phyloP scores from a whole-genome alignment of 2,797 vertebrate species.

The Sebastolobus altivelis region DNA sequence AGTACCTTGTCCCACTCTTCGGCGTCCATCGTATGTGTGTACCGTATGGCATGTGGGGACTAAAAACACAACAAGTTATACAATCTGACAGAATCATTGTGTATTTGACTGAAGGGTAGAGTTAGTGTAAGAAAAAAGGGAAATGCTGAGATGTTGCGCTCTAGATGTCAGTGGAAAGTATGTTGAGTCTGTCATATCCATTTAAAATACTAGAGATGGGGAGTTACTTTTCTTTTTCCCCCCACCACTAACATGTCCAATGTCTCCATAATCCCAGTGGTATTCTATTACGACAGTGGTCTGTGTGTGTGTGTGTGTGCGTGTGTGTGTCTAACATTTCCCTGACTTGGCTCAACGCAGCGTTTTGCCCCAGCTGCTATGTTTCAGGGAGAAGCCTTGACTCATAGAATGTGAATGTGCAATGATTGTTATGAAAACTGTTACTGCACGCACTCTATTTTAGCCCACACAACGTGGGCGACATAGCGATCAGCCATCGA shows the following conservation, averaged over 20 bases:
- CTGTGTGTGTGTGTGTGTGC: constrained; percentile 34
- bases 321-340: constrained; percentile 41
- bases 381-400: constrained; percentile 52
- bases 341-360: constrained; percentile 40
- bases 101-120: constrained; percentile 38
- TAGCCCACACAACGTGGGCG: constrained; percentile 33
- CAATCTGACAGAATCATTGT: constrained; percentile 61
- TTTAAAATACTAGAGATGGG: constrained; percentile 39
- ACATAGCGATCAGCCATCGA: constrained; percentile 18
- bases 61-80: constrained; percentile 85
- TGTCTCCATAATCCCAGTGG: constrained; percentile 25
- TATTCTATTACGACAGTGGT: constrained; percentile 26
- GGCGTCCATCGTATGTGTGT: constrained; percentile 85
- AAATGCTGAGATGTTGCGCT: constrained; percentile 26
- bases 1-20: constrained; percentile 85
- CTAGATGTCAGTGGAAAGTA: constrained; percentile 44
- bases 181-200: constrained; percentile 38
- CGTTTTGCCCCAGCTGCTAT: constrained; percentile 43
- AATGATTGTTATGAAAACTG: constrained; percentile 64
- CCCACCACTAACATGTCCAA: constrained; percentile 28
- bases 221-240: constrained; percentile 24
- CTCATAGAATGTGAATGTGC: constrained; percentile 62
- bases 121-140: constrained; percentile 11
- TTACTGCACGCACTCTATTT: constrained; percentile 31
- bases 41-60: constrained; percentile 84